Conservation (phyloP, 1,140 invertebrate species). For the Cotesia glomerata region DNA sequence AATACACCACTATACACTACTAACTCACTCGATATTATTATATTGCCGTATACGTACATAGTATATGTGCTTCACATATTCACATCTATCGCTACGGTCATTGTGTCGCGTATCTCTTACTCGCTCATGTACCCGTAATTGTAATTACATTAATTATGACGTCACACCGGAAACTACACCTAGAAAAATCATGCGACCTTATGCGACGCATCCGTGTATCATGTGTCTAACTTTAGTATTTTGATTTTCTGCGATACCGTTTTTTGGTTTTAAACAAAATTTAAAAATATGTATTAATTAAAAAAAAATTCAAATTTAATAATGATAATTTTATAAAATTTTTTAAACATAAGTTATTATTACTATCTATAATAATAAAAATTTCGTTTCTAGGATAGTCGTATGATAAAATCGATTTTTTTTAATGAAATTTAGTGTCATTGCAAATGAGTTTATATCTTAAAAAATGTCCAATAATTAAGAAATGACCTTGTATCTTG, state of each 20-base stretch:
- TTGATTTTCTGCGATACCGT: background rate
- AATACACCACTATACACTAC: slow-evolving; percentile 13
- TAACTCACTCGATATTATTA: background rate
- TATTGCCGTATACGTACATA: background rate
- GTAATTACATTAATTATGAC: slow-evolving; percentile 62
- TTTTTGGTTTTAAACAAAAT: background rate
- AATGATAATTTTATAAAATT: too few relatives aligned
- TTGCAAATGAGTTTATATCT: too few relatives aligned
- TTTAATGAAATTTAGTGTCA: too few relatives aligned
- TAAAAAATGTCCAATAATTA: too few relatives aligned
- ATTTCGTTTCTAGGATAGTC: too few relatives aligned
- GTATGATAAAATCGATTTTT: too few relatives aligned
- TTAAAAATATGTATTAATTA: too few relatives aligned
- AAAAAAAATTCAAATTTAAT: too few relatives aligned
- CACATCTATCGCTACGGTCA: too few relatives aligned
- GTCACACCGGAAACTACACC: slow-evolving; percentile 61
- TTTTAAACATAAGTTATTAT: too few relatives aligned
- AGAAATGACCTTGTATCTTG: too few relatives aligned
- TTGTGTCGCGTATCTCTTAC: slow-evolving; percentile 11
- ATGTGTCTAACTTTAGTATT: background rate
- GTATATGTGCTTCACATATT: background rate
- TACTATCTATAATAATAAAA: too few relatives aligned
- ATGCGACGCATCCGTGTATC: slow-evolving; percentile 1
- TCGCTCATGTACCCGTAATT: slow-evolving; percentile 50
- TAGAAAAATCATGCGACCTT: slow-evolving; percentile 53